phyloP scores from a whole-genome alignment of 2,797 vertebrate genomes.

The Hafferia zeledoni region DNA sequence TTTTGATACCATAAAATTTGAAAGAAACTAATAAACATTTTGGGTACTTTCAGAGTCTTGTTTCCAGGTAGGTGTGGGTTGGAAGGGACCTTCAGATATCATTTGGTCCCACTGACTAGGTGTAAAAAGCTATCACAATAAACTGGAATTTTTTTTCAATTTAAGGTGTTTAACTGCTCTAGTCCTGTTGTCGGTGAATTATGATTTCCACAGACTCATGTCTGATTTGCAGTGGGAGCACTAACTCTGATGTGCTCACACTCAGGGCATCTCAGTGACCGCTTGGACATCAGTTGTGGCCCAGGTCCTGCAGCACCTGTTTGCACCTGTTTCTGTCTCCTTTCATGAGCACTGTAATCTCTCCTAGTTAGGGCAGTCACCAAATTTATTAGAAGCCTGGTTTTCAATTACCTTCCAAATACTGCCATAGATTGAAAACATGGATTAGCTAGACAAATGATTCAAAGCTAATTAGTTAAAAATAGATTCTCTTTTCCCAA shows the following conservation, averaged over 20 bases:
- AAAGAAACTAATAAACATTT: not conserved
- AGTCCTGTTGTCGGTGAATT: not conserved
- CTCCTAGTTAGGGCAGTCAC: not conserved
- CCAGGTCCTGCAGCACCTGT: not conserved
- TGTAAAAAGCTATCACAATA: not conserved
- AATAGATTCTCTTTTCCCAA: slow-evolving; percentile 66
- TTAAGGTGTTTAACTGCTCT: not conserved
- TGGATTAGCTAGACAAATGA: slow-evolving; percentile 41
- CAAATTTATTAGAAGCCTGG: slow-evolving; percentile 12
- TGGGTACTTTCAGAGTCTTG: not conserved
- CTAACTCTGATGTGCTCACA: not conserved
- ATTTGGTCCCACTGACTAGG: not conserved
- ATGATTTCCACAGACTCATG: not conserved
- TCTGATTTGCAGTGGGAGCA: not conserved
- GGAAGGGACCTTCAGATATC: too few relatives aligned
- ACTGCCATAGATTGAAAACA: slow-evolving; percentile 40
- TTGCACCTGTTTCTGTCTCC: not conserved
- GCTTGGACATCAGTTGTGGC: rapidly evolving
- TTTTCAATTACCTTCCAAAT: slow-evolving; percentile 62
- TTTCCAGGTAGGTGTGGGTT: not conserved
- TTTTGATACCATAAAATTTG: not conserved
- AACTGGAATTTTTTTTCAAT: not conserved
- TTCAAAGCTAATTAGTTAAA: slow-evolving; percentile 71
- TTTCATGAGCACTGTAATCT: not conserved
- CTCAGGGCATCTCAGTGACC: not conserved